Evolutionary conservation across 2,113 vertebrate species (phyloP), one percentile per base, ranked within the genome.

Genomic region (Chloroceryle aenea): DNA sequence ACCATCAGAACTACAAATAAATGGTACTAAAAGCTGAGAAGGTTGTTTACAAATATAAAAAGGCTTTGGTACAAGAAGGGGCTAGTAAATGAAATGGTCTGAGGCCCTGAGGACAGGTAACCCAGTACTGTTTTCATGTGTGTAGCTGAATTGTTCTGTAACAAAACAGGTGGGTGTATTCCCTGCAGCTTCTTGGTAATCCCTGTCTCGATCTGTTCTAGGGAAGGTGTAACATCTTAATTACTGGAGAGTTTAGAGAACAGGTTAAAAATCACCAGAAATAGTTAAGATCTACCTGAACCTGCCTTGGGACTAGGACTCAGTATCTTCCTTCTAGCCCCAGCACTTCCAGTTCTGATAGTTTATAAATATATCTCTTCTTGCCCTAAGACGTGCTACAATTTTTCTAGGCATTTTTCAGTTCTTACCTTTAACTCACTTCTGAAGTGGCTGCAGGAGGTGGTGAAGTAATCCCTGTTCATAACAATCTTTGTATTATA

Each of bases 391-490:
- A 83, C 0, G 0, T 71, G 61, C 14, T 59, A 30, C 72, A 48
- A 3, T 78, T 90, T 93, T 91, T 88, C 40, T 30, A 83, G 73
- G 68, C 59, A 48, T 90, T 96, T 96, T 94, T 96, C 56, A 96
- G 86, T 83, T 25, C 40, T 88, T 95, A 90, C 72, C 77, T 96
- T 96, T 95, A 90, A 79, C 64, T 95, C 27, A 15, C 72, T 84
- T 95, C 88, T 92, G 95, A 94, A 95, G 88, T 36, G 88, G 56
- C 92, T 89, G 79, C 83, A 81, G 92, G 83, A 95, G 93, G 69
- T 95, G 93, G 73, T 96, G 92, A 97, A 97, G 95, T 96, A 97
- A 96, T 96, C 79, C 76, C 85, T 84, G 83, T 72, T 96, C 88
- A 81, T 95, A 93, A 72, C 79, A 85, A 79, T 85, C 85, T 84